phyloP scores from a whole-genome alignment of 2,113 vertebrate genomes.

The Hippocampus guttulatus region DNA sequence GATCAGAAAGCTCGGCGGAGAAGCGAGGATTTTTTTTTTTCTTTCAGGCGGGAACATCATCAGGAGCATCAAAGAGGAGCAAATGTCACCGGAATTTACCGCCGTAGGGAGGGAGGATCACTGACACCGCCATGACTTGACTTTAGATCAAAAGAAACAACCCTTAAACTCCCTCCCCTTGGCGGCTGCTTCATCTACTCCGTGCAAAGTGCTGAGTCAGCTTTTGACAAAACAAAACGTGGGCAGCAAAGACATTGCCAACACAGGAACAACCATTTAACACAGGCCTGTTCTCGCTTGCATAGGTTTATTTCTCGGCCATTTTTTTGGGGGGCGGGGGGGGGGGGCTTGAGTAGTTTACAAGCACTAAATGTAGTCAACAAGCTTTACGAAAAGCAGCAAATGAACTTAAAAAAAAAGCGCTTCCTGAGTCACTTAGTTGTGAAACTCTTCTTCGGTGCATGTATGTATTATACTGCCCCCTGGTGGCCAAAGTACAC shows the following conservation, averaged over 20 bases:
- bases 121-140: neutral
- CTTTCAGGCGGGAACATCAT: constrained; percentile 42
- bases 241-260: neutral
- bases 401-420: neutral
- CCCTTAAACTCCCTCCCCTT: neutral
- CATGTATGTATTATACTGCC: neutral
- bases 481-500: neutral
- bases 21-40: constrained; percentile 46
- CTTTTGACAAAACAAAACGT: neutral
- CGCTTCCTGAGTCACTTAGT: neutral
- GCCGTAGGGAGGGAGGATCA: constrained; percentile 22
- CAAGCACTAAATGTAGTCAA: neutral
- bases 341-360: too few relatives aligned
- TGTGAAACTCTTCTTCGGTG: neutral
- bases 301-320: neutral
- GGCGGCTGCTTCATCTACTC: neutral
- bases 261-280: neutral
- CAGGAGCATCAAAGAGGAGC: constrained; percentile 46
- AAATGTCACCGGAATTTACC: constrained; percentile 45
- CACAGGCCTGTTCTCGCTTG: neutral
- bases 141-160: neutral
- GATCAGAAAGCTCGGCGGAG: constrained; percentile 52
- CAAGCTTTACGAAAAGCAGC: neutral
- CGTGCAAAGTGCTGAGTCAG: neutral
- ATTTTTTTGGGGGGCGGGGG: neutral